phyloP scores from a whole-genome alignment of 2,888 invertebrate species.

The Pristionchus exspectatus region DNA sequence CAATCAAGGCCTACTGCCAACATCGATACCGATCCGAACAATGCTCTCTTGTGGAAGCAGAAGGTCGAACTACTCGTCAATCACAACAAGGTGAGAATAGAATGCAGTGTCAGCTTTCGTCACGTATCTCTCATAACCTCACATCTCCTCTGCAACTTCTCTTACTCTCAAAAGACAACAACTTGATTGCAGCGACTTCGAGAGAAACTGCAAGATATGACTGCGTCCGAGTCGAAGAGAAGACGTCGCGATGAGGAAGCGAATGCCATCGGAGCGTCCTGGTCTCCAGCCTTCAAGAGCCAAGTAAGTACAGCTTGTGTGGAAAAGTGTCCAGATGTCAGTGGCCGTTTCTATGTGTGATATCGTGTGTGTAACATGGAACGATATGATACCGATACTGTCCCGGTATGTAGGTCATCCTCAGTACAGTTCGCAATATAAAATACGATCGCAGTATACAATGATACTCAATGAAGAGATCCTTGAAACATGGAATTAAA shows the following conservation, averaged over 20 bases:
- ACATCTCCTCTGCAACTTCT: not conserved
- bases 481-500: no score
- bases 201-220: constrained; percentile 65
- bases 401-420: no score
- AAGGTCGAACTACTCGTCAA: constrained; percentile 69
- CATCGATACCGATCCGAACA: constrained; percentile 60
- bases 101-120: not conserved
- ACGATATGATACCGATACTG: no score
- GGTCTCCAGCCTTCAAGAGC: constrained; percentile 67
- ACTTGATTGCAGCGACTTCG: constrained; percentile 60
- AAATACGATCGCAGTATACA: no score
- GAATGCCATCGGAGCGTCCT: constrained; percentile 58
- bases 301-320: constrained; percentile 64
- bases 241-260: constrained; percentile 57
- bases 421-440: no score
- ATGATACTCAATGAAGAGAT: no score
- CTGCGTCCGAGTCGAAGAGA: constrained; percentile 57
- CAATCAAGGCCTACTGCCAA: constrained; percentile 61
- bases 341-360: no score
- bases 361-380: no score
- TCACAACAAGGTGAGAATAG: constrained; percentile 66
- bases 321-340: no score
- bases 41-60: constrained; percentile 68
- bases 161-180: not conserved
- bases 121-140: not conserved